Conservation (phyloP, 53 echinoderm and acorn worm species). For the Hippasteria phrygiana region DNA sequence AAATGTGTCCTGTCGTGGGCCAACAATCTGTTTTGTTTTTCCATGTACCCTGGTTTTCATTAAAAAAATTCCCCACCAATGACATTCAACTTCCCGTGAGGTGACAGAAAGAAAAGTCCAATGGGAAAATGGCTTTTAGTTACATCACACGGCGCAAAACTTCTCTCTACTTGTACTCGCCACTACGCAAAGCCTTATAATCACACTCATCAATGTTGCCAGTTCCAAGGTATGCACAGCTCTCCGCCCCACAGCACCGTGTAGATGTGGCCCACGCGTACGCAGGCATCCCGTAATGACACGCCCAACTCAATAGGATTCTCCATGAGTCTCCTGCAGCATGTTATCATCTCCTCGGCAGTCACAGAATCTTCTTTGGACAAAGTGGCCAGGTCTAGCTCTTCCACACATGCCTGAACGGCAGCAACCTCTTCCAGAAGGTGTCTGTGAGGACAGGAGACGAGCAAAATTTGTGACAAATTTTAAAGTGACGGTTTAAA, state of each 20-base stretch:
- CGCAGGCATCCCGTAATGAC: conserved; percentile 50
- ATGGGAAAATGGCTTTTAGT: no score
- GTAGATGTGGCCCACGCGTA: conserved; percentile 80
- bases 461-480: no score
- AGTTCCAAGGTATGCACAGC: conserved; percentile 94
- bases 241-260: conserved; percentile 82
- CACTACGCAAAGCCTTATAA: no score
- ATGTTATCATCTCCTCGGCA: conserved; percentile 80
- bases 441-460: conserved; percentile 22
- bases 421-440: conserved; percentile 28
- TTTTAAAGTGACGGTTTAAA: no score
- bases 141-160: no score
- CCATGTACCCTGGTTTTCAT: no score
- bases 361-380: conserved; percentile 76
- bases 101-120: no score
- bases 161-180: no score
- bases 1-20: no score
- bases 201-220: conserved; percentile 70
- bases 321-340: conserved; percentile 80
- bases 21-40: no score
- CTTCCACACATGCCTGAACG: conserved; percentile 67
- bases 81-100: no score
- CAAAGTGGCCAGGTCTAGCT: conserved; percentile 70
- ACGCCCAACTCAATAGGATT: conserved; percentile 68
- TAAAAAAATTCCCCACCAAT: no score